Conservation (phyloP, 1,140 invertebrate species). For the Sarcophaga bullata region DNA sequence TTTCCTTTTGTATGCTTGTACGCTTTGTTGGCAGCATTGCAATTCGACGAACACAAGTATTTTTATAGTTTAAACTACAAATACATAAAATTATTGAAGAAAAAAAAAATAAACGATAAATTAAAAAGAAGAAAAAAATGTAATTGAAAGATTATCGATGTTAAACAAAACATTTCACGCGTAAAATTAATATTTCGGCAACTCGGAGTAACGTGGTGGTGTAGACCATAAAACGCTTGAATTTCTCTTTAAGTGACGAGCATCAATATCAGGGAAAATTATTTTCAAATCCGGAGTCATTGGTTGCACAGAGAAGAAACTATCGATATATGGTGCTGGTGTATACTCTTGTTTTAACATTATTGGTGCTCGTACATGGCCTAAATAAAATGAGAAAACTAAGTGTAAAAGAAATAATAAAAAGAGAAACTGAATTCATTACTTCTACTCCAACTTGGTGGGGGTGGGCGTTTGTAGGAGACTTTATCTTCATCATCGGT, state of each 20-base stretch:
- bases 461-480: slow-evolving; percentile 65
- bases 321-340: slow-evolving; percentile 66
- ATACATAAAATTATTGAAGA: too few species aligned
- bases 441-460: slow-evolving; percentile 69
- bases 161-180: too few species aligned
- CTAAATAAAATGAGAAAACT: slow-evolving; percentile 45
- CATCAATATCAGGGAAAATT: slow-evolving; percentile 75
- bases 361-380: slow-evolving; percentile 50
- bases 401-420: slow-evolving; percentile 40
- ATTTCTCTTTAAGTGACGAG: slow-evolving; percentile 72
- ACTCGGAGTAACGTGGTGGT: slow-evolving; percentile 70
- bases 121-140: too few species aligned
- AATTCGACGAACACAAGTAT: too few species aligned
- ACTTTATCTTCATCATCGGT: slow-evolving; percentile 70
- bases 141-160: too few species aligned
- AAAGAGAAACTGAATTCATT: slow-evolving; percentile 45
- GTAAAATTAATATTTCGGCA: slow-evolving; percentile 60
- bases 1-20: too few species aligned
- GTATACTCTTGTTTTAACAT: slow-evolving; percentile 56
- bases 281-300: slow-evolving; percentile 74
- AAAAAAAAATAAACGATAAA: too few species aligned
- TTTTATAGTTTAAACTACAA: too few species aligned
- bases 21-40: too few species aligned
- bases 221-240: slow-evolving; percentile 78
- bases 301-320: slow-evolving; percentile 72